Base-by-base conservation (phyloP, 2,888 invertebrate genomes). In the Eucriotettix oculatus region DNA sequence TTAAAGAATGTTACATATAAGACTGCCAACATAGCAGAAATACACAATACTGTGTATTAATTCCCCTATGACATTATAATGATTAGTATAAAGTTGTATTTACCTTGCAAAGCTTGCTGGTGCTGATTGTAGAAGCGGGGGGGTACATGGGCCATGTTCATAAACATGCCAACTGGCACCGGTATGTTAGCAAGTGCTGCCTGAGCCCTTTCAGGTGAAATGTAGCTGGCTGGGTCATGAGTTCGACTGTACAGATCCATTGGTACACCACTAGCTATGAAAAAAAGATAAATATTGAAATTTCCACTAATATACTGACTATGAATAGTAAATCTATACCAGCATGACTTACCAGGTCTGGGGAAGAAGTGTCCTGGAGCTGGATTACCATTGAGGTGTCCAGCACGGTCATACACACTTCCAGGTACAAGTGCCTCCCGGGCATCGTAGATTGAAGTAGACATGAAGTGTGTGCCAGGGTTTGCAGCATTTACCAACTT, bases 401-500 rank as follows among this genome's bases (percentile, higher is more conserved):
- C 74, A 7, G 85, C 86, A 61, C 93, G 82, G 73, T 94, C 94
- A 74, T 96, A 96, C 43, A 93, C 84, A 16, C 93, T 92, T 40
- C 95, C 95, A 0, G 95, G 94, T 59, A 94, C 89, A 74, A 96
- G 81, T 9, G 93, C 94, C 74, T 97, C 96, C 66, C 96, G 82
- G 16, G 97, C 97, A 75, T 96, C 95, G 74, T 93, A 97, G 85
- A 95, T 94, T 42, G 93, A 90, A 41, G 91, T 94, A 60, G 90
- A 91, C 97, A 98, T 97, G 72, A 97, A 98, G 71, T 97, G 94
- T 0, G 94, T 90, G 0, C 95, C 95, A 1, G 97, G 97, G 74
- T 97, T 98, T 61, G 90, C 83, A 0, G 90, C 84, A 73, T 98
- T 97, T 17, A 94, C 85, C 65, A 99, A 79, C 73, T 96, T 96